Conservation (phyloP, 2,797 vertebrate genomes). For the Sciurus carolinensis region DNA sequence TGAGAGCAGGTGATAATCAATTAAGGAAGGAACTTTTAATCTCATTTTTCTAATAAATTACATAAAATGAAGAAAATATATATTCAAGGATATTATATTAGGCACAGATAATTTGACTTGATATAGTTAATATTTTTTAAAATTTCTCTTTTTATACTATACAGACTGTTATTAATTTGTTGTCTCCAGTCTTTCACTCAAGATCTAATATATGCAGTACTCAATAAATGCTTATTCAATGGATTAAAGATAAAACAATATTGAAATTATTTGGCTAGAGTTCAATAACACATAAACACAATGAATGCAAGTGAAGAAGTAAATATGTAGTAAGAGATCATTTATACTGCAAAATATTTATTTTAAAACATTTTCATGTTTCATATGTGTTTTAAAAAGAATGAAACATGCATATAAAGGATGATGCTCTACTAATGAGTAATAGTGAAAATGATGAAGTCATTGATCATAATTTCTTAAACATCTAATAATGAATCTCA, state of each 20-base stretch:
- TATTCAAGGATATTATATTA: neutral
- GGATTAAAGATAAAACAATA: neutral
- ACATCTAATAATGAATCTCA: neutral
- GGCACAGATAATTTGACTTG: neutral
- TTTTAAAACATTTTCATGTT: neutral
- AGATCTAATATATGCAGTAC: neutral
- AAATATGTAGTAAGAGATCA: neutral
- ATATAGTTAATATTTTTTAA: neutral
- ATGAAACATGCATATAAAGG: neutral
- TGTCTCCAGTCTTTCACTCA: neutral
- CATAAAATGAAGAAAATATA: neutral
- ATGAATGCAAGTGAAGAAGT: neutral
- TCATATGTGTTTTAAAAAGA: neutral
- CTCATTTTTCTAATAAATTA: conserved; percentile 23
- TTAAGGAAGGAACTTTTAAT: neutral
- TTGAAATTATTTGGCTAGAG: neutral
- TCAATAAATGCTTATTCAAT: neutral
- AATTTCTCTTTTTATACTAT: neutral
- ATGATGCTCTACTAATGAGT: neutral
- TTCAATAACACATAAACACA: neutral
- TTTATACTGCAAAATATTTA: conserved; percentile 9
- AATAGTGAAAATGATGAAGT: neutral
- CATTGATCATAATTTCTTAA: neutral
- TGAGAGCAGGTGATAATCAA: neutral
- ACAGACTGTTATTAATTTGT: neutral